Base-by-base conservation (phyloP, 2,113 vertebrate species). In the Neomonachus schauinslandi region DNA sequence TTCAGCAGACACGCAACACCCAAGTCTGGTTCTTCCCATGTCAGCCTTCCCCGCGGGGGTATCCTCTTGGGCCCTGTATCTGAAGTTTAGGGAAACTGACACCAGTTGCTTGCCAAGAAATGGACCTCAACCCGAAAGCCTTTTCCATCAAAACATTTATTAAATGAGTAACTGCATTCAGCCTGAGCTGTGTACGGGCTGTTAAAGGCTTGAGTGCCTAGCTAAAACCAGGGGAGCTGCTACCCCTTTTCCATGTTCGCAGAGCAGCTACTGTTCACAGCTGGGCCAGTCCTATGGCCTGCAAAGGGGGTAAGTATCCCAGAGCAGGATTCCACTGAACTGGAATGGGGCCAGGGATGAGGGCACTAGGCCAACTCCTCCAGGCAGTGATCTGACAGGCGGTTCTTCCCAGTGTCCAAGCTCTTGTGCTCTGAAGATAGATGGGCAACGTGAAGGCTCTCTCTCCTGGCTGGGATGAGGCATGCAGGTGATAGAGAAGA, bases 131-230 rank as follows among this genome's bases (percentile, higher is more conserved):
- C 26, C 85, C 31, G 39, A 71, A 91, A 92, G 59, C 0, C 53
- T 82, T 95, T 94, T 97, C 93, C 53, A 89, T 83, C 42, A 94
- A 51, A 94, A 49, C 36, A 57, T 80, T 96, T 96, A 89, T 87
- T 93, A 88, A 89, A 65, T 85, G 67, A 51, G 18, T 91, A 89
- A 80, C 42, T 74, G 42, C 31, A 95, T 0, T 15, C 5, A 22
- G 76, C 21, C 10, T 96, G 81, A 88, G 39, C 63, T 65, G 11
- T 61, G 53, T 42, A 63, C 28, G 31, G 22, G 28, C 69, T 42
- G 21, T 67, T 22, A 31, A 92, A 89, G 51, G 82, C 16, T 33
- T 46, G 19, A 77, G 28, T 57, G 69, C 49, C 5, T 19, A n/a
- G 80, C 36, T 76, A 92, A 46, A 88, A 24, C 13, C 65, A 96